These are phyloP conservation scores for Tretioscincus oriximinensis DNA, from an alignment of 2,113 vertebrate genomes.

Conservation along the genomic window DNA sequence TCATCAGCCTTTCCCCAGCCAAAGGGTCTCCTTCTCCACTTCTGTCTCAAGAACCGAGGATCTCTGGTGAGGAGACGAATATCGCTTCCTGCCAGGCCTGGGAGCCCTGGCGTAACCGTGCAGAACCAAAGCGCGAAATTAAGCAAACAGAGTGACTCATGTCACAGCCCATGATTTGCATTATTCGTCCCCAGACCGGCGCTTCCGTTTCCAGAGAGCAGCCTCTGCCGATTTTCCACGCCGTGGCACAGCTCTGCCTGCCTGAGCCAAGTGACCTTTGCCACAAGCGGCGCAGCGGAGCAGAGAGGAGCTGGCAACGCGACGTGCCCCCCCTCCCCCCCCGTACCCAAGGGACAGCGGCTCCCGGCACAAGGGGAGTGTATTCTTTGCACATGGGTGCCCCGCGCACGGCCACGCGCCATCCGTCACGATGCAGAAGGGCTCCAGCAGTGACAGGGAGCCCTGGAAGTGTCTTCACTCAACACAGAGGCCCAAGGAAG, in stretches of 20 bases:
- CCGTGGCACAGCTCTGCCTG: neutral
- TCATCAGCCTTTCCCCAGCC: neutral
- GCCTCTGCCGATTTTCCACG: neutral
- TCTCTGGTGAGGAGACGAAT: neutral
- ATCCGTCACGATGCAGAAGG: too few relatives aligned
- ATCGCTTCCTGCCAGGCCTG: too few relatives aligned
- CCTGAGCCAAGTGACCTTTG: neutral
- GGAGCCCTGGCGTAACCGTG: neutral
- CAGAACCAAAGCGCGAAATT: neutral
- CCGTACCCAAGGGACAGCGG: neutral
- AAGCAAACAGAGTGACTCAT: neutral
- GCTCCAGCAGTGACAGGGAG: neutral
- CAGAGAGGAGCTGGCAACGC: neutral
- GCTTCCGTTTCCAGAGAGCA: too few relatives aligned
- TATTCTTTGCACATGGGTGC: neutral
- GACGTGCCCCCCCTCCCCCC: neutral
- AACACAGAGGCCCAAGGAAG: neutral
- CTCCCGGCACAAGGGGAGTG: neutral
- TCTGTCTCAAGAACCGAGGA: too few relatives aligned
- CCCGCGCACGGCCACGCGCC: neutral
- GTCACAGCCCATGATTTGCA: neutral
- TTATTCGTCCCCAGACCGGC: neutral
- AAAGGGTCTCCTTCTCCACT: neutral
- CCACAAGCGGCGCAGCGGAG: neutral
- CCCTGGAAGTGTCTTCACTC: too few relatives aligned